Evolutionary conservation across 1,140 invertebrate species (phyloP), one percentile per base, ranked within the genome.

Genomic region (Trichonephila clavata): DNA sequence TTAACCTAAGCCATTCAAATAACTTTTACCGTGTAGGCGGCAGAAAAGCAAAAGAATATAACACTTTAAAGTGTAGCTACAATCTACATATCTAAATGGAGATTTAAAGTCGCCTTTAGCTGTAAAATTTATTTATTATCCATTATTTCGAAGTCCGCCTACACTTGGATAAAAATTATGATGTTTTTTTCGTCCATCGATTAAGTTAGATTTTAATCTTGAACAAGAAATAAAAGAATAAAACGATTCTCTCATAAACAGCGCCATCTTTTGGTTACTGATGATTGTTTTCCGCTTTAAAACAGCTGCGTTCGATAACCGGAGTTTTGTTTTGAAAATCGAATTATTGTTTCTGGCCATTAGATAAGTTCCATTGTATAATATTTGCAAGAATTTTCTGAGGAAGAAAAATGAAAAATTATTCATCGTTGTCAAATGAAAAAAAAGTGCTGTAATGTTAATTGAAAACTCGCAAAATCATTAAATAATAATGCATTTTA

Each of bases 201-300:
- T 83, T 83, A 83, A 83, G 81, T 83, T 59, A 20, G 60, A 61
- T 86, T 86, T 86, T 86, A 86, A 86, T 86, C 84, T 61, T 60
- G 24, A 27, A 63, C 27, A 24, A 32, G 84, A 63, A 57, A 61
- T 24, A 60, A 50, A 86, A 24, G 68, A 86, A 86, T 57, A 57
- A 86, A 63, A 43, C 16, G 10, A 86, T 63, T 57, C 50, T 57
- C 50, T 63, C 27, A 50, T 50, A 86, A 63, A 86, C 84, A 86
- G 84, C 84, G 84, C 84, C 84, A 86, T 86, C 84, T 86, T 86
- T 86, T 27, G 84, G 84, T 63, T 50, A 83, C 20, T 21, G 68
- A 27, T 14, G 27, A 84, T 84, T 84, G 18, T n/a, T 84, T 84
- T 84, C 50, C 39, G 24, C 21, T 84, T 57, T 16, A 20, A 50